phyloP scores from a whole-genome alignment of 2,888 invertebrate species.

The Caenorhabditis sp. region DNA sequence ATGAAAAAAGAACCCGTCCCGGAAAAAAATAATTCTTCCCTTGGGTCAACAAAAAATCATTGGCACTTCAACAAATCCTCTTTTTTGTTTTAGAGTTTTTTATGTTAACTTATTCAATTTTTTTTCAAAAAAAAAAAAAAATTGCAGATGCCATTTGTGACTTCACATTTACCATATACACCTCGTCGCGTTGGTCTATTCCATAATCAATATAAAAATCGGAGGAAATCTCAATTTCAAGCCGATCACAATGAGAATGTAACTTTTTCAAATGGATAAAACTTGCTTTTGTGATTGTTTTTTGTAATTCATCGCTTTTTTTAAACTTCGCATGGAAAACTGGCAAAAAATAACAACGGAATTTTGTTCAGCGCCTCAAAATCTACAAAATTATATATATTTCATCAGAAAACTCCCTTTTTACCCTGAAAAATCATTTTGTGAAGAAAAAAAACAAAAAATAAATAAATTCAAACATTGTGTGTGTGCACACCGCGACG shows the following conservation, averaged over 20 bases:
- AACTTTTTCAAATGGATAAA: constrained; percentile 8
- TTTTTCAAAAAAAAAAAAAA: no score
- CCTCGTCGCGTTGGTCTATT: constrained; percentile 35
- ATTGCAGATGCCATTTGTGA: constrained; percentile 45
- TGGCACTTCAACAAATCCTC: not conserved
- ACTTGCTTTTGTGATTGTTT: not conserved
- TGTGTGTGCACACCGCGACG: no score
- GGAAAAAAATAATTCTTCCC: constrained; percentile 6
- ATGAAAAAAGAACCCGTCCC: not conserved
- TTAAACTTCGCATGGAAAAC: not conserved
- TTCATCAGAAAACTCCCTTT: no score
- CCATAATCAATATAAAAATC: not conserved
- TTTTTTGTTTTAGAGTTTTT: not conserved
- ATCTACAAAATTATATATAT: no score
- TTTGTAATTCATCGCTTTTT: not conserved
- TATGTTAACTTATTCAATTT: not conserved
- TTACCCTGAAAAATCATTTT: no score
- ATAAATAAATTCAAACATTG: no score
- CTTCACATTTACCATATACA: constrained; percentile 37
- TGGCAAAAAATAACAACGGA: no score
- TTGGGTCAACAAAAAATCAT: constrained; percentile 13
- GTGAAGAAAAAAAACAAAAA: no score
- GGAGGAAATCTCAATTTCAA: not conserved
- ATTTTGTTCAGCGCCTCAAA: no score
- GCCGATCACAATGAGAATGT: constrained; percentile 30